phyloP scores from a whole-genome alignment of 1,140 invertebrate species.

The Ips typographus region DNA sequence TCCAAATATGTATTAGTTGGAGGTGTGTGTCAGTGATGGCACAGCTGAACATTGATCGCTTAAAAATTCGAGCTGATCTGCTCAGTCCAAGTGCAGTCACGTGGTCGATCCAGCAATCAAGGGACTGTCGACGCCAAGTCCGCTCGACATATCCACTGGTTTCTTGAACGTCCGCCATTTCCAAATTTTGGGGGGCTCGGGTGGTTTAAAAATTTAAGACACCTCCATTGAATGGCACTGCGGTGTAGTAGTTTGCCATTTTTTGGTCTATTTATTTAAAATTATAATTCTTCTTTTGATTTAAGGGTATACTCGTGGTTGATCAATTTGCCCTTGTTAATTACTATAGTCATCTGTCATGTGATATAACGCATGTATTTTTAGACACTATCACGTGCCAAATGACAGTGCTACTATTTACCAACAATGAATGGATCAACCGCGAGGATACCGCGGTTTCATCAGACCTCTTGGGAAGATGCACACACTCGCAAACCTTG shows the following conservation, averaged over 20 bases:
- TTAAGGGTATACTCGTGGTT: too few species aligned
- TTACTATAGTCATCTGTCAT: too few species aligned
- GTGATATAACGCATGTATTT: too few species aligned
- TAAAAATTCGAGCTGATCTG: constrained; percentile 62
- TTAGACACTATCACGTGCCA: too few species aligned
- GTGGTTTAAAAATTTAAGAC: constrained; percentile 34
- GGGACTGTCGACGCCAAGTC: constrained; percentile 56
- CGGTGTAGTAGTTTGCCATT: constrained; percentile 35
- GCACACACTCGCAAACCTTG: too few species aligned
- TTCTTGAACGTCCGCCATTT: constrained; percentile 41
- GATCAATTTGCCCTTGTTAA: too few species aligned
- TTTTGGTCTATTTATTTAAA: constrained; percentile 10
- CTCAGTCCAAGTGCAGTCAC: constrained; percentile 56
- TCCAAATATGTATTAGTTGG: constrained; percentile 38
- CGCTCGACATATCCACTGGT: constrained; percentile 39
- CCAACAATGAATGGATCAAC: too few species aligned
- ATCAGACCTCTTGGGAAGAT: too few species aligned
- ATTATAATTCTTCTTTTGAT: too few species aligned
- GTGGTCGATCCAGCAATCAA: constrained; percentile 62
- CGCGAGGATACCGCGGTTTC: too few species aligned
- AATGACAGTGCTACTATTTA: too few species aligned
- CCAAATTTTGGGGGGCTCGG: constrained; percentile 39
- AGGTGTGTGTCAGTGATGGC: constrained; percentile 66
- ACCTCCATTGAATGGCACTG: constrained; percentile 33
- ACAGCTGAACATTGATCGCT: constrained; percentile 68